Conservation (phyloP, 2,797 vertebrate genomes). For the Pseudochirops cupreus region DNA sequence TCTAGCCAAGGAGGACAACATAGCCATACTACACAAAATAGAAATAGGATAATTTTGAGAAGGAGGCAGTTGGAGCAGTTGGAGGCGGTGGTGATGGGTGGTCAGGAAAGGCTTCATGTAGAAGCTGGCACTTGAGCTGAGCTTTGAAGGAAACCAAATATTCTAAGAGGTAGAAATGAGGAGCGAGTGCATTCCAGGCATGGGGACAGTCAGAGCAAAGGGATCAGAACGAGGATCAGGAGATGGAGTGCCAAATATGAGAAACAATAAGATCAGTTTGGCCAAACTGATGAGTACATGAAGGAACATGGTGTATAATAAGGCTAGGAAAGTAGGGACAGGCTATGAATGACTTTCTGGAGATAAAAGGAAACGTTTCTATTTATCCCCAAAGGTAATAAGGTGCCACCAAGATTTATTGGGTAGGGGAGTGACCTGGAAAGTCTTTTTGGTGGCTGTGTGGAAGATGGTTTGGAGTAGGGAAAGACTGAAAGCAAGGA, state of each 20-base stretch:
- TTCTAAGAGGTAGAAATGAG: background rate
- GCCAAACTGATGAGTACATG: background rate
- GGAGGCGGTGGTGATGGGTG: background rate
- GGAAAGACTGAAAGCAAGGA: background rate
- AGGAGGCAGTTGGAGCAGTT: background rate
- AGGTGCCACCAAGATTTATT: background rate
- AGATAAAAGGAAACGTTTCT: background rate
- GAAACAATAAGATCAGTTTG: background rate
- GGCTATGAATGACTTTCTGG: background rate
- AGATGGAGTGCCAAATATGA: background rate
- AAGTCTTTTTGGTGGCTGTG: background rate
- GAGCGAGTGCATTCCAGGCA: background rate
- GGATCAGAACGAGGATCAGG: background rate
- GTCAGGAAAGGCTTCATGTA: background rate
- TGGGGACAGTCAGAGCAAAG: background rate
- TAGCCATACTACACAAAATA: background rate
- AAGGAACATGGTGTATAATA: background rate
- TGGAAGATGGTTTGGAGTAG: background rate
- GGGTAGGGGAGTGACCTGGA: background rate
- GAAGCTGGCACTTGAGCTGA: background rate
- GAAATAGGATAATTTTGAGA: background rate
- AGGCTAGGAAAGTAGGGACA: background rate
- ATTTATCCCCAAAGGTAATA: background rate
- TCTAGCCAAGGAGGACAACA: background rate
- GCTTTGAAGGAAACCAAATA: background rate